phyloP scores from a whole-genome alignment of 1,140 invertebrate genomes.

The Drosophila chauvacae region DNA sequence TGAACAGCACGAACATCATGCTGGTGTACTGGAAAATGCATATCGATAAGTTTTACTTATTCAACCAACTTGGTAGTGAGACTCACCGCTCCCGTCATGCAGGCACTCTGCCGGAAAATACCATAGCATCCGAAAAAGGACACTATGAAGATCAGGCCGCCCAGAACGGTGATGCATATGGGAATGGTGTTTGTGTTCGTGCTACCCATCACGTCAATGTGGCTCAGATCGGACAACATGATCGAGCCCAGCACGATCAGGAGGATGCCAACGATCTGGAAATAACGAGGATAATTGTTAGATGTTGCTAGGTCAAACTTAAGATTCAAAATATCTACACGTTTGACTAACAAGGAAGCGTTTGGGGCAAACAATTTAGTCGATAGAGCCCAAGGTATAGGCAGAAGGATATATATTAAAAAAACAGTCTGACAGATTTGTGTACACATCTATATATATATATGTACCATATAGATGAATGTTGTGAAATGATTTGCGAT shows the following conservation, averaged over 20 bases:
- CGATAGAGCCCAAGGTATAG: too few relatives aligned
- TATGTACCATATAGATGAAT: too few relatives aligned
- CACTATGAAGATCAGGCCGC: constrained; percentile 89
- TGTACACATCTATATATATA: too few relatives aligned
- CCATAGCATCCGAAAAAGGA: constrained; percentile 94
- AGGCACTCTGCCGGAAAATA: constrained; percentile 91
- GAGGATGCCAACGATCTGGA: constrained; percentile 87
- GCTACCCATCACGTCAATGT: constrained; percentile 84
- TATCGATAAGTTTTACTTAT: neutral
- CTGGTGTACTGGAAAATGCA: constrained; percentile 86
- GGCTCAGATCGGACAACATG: constrained; percentile 85
- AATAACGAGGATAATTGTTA: neutral
- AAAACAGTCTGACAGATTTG: too few relatives aligned
- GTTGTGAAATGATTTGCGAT: too few relatives aligned
- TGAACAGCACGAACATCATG: constrained; percentile 87
- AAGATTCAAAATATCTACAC: too few relatives aligned
- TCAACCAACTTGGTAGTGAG: neutral
- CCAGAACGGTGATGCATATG: constrained; percentile 89
- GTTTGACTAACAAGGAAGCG: too few relatives aligned
- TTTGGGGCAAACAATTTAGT: too few relatives aligned
- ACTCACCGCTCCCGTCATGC: constrained; percentile 91
- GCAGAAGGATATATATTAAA: too few relatives aligned
- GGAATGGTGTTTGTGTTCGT: constrained; percentile 86
- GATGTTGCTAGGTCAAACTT: neutral
- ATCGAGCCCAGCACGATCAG: constrained; percentile 87